Percentiles rank a stretch among this genome's conserved stretches.
phyloP scores from a whole-genome alignment of 2,888 invertebrate genomes.

The Blomia tropicalis region DNA sequence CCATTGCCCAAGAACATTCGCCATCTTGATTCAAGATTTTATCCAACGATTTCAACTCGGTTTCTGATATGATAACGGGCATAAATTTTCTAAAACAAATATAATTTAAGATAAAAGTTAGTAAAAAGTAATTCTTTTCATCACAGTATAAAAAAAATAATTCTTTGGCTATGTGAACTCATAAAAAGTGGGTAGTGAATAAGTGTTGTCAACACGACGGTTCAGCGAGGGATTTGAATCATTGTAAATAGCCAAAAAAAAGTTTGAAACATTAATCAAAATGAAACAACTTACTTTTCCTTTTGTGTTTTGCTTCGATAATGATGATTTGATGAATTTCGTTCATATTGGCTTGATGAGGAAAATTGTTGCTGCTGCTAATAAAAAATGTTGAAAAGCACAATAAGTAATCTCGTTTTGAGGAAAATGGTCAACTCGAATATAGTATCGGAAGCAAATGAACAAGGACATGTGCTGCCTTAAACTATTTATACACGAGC shows the following conservation, averaged over 20 bases:
- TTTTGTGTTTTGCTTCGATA: neutral
- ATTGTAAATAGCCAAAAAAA: neutral
- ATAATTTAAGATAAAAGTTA: neutral
- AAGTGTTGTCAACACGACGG: slow-evolving; percentile 21
- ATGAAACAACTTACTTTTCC: slow-evolving; percentile 8
- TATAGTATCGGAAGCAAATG: neutral
- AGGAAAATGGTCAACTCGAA: neutral
- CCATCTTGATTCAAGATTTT: slow-evolving; percentile 58
- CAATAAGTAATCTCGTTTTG: no score
- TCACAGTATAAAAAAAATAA: neutral
- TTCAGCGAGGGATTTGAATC: slow-evolving; percentile 2
- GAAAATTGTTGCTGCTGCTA: slow-evolving; percentile 6
- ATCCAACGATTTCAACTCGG: slow-evolving; percentile 78
- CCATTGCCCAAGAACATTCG: slow-evolving; percentile 65
- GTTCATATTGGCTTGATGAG: slow-evolving; percentile 13
- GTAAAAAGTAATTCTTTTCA: neutral
- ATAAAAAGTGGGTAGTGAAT: slow-evolving; percentile 22
- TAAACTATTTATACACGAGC: no score
- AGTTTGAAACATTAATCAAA: neutral
- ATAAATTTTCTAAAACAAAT: slow-evolving; percentile 8
- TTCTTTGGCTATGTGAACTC: neutral
- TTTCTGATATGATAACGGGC: slow-evolving; percentile 66
- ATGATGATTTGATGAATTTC: slow-evolving; percentile 1
- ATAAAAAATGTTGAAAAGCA: neutral
- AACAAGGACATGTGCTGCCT: no score